Percentiles rank a stretch among this genome's conserved stretches.
phyloP scores from a whole-genome alignment of 2,113 vertebrate genomes.

The Ptychochromis oligacanthus region DNA sequence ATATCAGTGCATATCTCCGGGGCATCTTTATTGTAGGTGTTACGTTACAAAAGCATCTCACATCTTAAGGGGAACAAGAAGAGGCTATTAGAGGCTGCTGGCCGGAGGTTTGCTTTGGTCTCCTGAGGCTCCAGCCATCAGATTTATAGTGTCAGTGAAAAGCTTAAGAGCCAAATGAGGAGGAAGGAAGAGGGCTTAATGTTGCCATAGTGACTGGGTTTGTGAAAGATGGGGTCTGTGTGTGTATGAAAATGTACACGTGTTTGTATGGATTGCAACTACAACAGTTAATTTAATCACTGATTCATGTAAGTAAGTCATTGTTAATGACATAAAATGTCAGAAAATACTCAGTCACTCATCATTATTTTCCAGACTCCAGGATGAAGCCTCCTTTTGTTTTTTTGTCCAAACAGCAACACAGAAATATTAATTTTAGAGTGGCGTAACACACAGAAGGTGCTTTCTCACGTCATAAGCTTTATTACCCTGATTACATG shows the following conservation, averaged over 20 bases:
- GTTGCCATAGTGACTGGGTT: slow-evolving; percentile 51
- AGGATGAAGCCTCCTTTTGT: not conserved
- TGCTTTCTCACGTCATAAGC: too few species aligned
- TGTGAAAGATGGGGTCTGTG: slow-evolving; percentile 9
- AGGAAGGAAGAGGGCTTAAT: slow-evolving; percentile 25
- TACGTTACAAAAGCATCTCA: slow-evolving; percentile 7
- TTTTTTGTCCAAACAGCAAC: not conserved
- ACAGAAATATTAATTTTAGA: not conserved
- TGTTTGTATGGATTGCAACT: not conserved
- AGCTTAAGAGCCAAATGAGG: slow-evolving; percentile 8
- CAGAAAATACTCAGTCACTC: not conserved
- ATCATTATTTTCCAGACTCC: not conserved
- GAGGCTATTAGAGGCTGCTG: slow-evolving; percentile 46
- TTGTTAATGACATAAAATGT: not conserved
- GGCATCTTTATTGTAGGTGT: not conserved
- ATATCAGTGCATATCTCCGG: not conserved
- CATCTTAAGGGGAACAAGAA: slow-evolving; percentile 35
- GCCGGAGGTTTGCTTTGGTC: slow-evolving; percentile 35
- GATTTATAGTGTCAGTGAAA: slow-evolving; percentile 47
- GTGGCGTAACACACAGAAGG: too few species aligned
- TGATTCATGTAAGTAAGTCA: not conserved
- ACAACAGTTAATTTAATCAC: not conserved
- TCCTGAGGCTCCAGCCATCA: slow-evolving; percentile 30
- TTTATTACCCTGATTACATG: too few species aligned
- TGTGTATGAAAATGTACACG: not conserved